These are phyloP conservation scores for Symphodus melops DNA, from an alignment of 2,113 vertebrate species.

Conservation along the genomic window DNA sequence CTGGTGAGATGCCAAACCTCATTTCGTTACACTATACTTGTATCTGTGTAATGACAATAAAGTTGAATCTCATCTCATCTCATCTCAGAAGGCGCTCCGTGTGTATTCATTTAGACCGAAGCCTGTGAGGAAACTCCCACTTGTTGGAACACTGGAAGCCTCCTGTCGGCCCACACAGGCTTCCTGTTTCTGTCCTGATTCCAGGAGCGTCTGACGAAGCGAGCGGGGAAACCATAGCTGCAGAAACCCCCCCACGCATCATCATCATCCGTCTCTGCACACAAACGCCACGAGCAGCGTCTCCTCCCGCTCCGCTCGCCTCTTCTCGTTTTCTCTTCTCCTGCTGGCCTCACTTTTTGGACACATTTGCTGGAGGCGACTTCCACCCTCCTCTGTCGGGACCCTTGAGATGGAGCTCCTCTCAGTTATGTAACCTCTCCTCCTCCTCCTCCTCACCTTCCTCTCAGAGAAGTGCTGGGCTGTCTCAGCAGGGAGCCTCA, in stretches of 20 bases:
- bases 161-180: constrained; percentile 28
- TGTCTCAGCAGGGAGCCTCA: constrained; percentile 51
- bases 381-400: constrained; percentile 70
- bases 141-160: background rate
- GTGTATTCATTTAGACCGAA: no score
- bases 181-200: constrained; percentile 51
- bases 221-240: constrained; percentile 34
- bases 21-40: no score
- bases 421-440: constrained; percentile 66
- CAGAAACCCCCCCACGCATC: constrained; percentile 64
- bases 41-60: no score
- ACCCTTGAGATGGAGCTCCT: constrained; percentile 61
- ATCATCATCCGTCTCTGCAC: no score
- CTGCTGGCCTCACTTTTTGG: no score
- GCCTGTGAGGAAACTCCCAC: constrained; percentile 9
- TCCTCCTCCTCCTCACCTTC: constrained; percentile 29
- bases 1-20: no score
- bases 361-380: constrained; percentile 67
- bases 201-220: constrained; percentile 30
- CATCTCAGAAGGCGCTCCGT: no score
- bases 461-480: constrained; percentile 53
- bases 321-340: no score
- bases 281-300: constrained; percentile 57
- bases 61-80: no score
- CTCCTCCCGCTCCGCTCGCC: constrained; percentile 41